phyloP scores from a whole-genome alignment of 23 tunicate genomes.

The Trididemnum nubilum region DNA sequence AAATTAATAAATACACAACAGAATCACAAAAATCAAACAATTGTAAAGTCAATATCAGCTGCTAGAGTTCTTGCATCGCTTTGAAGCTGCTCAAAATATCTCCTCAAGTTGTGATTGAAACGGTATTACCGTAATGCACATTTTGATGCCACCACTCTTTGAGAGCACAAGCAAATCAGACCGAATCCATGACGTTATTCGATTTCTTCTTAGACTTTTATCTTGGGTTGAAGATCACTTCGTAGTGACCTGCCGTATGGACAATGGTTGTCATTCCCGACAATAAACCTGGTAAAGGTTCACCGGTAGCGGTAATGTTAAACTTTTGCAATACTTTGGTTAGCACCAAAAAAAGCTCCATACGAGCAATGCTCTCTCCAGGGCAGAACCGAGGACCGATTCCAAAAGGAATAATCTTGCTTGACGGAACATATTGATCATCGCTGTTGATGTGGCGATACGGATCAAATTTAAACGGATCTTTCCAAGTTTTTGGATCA shows the following conservation, averaged over 20 bases:
- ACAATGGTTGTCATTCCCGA: neutral
- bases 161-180: too few species aligned
- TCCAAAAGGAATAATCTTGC: slow-evolving; percentile 3
- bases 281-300: neutral
- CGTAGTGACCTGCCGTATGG: neutral
- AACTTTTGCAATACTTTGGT: neutral
- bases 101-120: too few species aligned
- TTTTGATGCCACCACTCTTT: too few species aligned
- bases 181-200: too few species aligned
- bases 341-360: neutral
- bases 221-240: neutral
- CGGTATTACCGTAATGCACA: too few species aligned
- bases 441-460: slow-evolving; percentile 14
- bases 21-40: too few species aligned
- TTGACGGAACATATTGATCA: neutral
- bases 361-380: slow-evolving; percentile 4
- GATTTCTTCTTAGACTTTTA: too few species aligned
- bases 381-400: slow-evolving; percentile 19
- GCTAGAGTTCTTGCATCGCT: too few species aligned
- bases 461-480: slow-evolving; percentile 22
- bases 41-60: too few species aligned
- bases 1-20: too few species aligned
- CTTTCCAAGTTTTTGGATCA: slow-evolving; percentile 19
- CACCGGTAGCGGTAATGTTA: neutral
- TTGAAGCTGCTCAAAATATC: too few species aligned